phyloP scores from a whole-genome alignment of 2,888 invertebrate genomes.

The Plebejus anna region DNA sequence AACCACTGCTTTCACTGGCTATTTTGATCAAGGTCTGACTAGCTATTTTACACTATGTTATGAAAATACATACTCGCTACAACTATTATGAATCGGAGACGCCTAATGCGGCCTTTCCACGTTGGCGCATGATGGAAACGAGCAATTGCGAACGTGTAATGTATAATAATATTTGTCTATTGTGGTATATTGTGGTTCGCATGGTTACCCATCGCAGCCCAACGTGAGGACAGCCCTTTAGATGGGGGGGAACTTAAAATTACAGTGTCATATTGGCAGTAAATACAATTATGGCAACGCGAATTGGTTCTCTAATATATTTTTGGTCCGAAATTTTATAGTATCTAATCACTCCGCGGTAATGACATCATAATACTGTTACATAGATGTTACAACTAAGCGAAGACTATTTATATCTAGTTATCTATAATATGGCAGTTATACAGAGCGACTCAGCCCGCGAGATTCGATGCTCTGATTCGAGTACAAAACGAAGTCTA shows the following conservation, averaged over 20 bases:
- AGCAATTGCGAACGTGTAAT: not conserved
- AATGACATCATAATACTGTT: conserved; percentile 75
- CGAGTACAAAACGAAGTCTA: conserved; percentile 62
- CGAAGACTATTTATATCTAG: conserved; percentile 67
- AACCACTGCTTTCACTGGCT: conserved; percentile 25
- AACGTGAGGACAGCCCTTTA: not conserved
- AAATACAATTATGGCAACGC: conserved; percentile 74
- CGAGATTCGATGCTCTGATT: conserved; percentile 68
- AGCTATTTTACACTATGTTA: conserved; percentile 37
- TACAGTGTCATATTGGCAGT: conserved; percentile 75
- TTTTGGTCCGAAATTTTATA: conserved; percentile 74
- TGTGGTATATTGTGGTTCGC: not conserved
- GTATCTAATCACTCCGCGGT: conserved; percentile 62
- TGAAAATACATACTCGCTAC: conserved; percentile 29
- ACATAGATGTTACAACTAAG: conserved; percentile 66
- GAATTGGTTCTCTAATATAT: conserved; percentile 75
- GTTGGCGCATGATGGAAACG: not conserved
- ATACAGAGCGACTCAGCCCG: conserved; percentile 54
- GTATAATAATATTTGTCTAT: not conserved
- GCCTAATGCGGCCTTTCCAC: not conserved
- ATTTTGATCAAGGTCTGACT: conserved; percentile 37
- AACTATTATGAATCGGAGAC: conserved; percentile 25
- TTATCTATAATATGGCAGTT: conserved; percentile 78
- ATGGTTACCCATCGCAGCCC: not conserved
- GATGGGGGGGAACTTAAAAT: conserved; percentile 10